Base-by-base conservation (phyloP, 1,140 invertebrate genomes). In the Lerema accius region DNA sequence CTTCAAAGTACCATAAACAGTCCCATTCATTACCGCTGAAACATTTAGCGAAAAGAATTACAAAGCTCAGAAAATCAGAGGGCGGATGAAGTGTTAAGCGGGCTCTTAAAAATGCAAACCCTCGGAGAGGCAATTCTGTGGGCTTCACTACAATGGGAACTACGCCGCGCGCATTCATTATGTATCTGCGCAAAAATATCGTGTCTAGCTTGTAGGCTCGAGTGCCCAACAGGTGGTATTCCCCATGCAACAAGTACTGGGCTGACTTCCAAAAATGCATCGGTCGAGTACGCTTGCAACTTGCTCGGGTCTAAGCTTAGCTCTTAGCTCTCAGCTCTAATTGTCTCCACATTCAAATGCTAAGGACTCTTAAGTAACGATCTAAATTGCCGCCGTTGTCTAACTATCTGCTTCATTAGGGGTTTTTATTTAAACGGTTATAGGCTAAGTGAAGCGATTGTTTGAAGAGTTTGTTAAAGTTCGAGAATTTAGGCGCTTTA, bases 221-320 rank as follows among this genome's bases (percentile, higher is more conserved):
- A 51, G 46, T 55, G 79, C 23, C 40, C 87, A 90, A 88, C 85
- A 88, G 83, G 85, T 86, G 58, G 63, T 65, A 62, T 63, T 42
- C 70, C 70, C 50, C 68, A 64, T 82, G 85, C 87, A 88, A 88
- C 87, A 88, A 85, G 87, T 90, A 70, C 78, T 83, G 82, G 86
- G 87, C 83, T 78, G 79, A 66, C 70, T 78, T 89, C 87, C 87
- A 90, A 90, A 90, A 90, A 86, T 87, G 87, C 86, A 90, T 75
- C 81, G 77, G 75, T 69, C 72, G 78, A 69, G 72, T 64, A 67
- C 59, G 71, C 69, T 61, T 63, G 70, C 61, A 80, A 79, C 59
- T 78, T 76, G 37, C 60, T 46, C 72, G 67, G 65, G 43, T 37
- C 9, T 23, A 67, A n/a, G n/a, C n/a, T n/a, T 67, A 71, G 62